phyloP scores from a whole-genome alignment of 2,888 invertebrate species.

The Heliconius erato region DNA sequence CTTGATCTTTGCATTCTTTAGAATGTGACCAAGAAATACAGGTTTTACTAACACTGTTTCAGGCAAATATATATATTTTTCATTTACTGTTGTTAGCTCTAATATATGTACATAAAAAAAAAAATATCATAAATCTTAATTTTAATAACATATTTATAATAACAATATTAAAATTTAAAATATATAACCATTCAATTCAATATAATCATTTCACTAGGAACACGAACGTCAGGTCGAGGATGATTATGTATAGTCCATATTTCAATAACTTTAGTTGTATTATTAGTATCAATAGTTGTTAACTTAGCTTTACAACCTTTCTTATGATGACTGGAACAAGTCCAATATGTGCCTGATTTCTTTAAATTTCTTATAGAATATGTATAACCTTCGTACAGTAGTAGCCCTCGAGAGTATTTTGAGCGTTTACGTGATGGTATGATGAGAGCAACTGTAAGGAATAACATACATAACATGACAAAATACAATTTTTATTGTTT shows the following conservation, averaged over 20 bases:
- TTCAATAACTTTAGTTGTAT: constrained; percentile 59
- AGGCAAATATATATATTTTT: constrained; percentile 70
- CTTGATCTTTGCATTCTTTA: constrained; percentile 70
- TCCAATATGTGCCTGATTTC: constrained; percentile 70
- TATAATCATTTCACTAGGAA: constrained; percentile 54
- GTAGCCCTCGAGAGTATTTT: constrained; percentile 62
- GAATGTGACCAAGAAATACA: constrained; percentile 73
- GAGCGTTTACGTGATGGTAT: constrained; percentile 63
- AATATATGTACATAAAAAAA: constrained; percentile 57
- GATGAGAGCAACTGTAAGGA: constrained; percentile 66
- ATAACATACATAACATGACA: not conserved
- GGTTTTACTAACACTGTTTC: constrained; percentile 66
- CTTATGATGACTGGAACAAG: constrained; percentile 74
- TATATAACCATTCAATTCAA: not conserved
- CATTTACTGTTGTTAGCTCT: constrained; percentile 57
- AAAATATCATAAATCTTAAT: not conserved
- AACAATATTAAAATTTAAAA: not conserved
- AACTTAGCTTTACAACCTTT: constrained; percentile 73
- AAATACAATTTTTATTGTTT: not conserved
- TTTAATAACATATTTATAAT: not conserved
- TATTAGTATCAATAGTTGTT: constrained; percentile 61
- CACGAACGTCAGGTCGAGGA: constrained; percentile 59
- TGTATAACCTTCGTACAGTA: constrained; percentile 67
- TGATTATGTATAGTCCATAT: constrained; percentile 64
- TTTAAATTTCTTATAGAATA: constrained; percentile 69